Conservation (phyloP, 2,797 vertebrate genomes). For the Helarctos malayanus region DNA sequence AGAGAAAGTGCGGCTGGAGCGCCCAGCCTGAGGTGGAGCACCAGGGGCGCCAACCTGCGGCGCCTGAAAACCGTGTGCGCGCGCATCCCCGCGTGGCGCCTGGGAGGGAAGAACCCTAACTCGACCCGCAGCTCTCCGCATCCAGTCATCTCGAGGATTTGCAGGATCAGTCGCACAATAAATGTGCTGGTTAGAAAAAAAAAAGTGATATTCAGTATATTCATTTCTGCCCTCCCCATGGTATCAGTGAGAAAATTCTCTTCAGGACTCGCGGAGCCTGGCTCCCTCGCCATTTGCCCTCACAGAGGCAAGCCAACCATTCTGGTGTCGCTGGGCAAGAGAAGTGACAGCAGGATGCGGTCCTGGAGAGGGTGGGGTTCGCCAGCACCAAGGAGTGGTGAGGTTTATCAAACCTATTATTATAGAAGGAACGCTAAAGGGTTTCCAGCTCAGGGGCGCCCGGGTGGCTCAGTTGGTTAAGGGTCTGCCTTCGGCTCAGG, state of each 20-base stretch:
- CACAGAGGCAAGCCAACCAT: background rate
- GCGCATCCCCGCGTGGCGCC: background rate
- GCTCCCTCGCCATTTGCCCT: background rate
- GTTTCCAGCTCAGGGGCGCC: background rate
- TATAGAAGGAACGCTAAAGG: background rate
- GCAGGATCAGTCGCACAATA: background rate
- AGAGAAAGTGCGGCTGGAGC: background rate
- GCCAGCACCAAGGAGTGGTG: background rate
- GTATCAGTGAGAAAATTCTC: background rate
- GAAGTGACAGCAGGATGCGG: background rate
- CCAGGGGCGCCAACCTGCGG: background rate
- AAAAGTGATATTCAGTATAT: background rate
- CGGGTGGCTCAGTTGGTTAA: background rate
- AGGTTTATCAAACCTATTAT: background rate
- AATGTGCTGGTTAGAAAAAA: background rate
- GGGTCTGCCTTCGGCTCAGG: background rate
- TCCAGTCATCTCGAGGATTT: background rate
- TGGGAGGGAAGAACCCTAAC: background rate
- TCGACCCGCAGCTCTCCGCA: background rate
- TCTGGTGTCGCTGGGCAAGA: background rate
- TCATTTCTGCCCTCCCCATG: background rate
- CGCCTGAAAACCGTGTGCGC: rapidly evolving
- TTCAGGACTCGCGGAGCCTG: background rate
- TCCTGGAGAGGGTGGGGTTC: background rate
- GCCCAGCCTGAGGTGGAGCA: rapidly evolving